A percentile compares a stretch with the other conserved stretches of the same genome.
These are phyloP conservation scores for Agonopterix arenella DNA, from an alignment of 2,888 invertebrate genomes.

Conservation along the genomic window DNA sequence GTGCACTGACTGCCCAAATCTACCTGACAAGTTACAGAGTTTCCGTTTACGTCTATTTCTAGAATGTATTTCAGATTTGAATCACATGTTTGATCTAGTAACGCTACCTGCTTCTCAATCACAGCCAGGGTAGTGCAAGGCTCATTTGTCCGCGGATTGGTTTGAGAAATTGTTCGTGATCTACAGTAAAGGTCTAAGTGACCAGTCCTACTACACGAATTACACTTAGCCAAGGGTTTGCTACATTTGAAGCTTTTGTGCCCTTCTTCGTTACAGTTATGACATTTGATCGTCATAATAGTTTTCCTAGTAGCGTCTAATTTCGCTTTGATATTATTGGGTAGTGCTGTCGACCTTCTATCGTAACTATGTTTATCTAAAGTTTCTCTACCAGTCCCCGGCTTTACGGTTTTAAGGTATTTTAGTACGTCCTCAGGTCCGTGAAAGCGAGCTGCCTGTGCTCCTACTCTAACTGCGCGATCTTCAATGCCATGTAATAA, in stretches of 20 bases:
- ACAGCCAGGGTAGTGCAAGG: not conserved
- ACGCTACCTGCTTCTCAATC: not conserved
- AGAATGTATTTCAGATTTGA: not conserved
- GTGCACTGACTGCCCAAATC: constrained; percentile 7
- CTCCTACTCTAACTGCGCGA: too few relatives aligned
- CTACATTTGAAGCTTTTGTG: constrained; percentile 6
- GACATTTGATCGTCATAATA: constrained; percentile 1
- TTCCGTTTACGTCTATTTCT: not conserved
- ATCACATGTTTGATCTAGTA: not conserved
- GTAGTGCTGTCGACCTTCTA: too few relatives aligned
- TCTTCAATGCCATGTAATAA: not conserved
- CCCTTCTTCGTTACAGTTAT: constrained; percentile 8
- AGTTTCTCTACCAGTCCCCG: too few relatives aligned
- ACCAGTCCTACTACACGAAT: not conserved
- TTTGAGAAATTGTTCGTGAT: not conserved
- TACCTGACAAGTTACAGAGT: not conserved
- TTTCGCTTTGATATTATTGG: too few relatives aligned
- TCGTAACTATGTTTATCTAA: too few relatives aligned
- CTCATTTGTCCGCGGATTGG: not conserved
- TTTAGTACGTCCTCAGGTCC: not conserved
- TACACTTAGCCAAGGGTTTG: constrained; percentile 3
- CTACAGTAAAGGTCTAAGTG: not conserved
- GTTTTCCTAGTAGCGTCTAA: not conserved
- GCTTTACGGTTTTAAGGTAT: constrained; percentile 1
- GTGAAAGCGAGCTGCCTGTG: not conserved